phyloP scores from a whole-genome alignment of 1,140 invertebrate genomes.

The Lucilia sericata region DNA sequence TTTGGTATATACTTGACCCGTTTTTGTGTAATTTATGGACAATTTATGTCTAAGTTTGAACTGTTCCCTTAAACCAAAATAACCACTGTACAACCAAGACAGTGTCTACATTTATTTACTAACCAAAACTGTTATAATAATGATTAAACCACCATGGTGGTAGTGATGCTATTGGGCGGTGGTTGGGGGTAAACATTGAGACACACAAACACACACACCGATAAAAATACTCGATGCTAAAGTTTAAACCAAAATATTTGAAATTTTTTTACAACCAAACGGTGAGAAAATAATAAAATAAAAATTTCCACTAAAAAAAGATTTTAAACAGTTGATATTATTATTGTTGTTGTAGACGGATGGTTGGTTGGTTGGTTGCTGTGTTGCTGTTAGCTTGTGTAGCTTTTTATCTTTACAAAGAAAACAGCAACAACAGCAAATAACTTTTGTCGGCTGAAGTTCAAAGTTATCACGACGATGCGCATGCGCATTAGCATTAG shows the following conservation, averaged over 20 bases:
- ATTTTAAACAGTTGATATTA: not conserved
- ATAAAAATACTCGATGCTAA: not conserved
- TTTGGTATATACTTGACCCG: too few relatives aligned
- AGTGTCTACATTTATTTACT: not conserved
- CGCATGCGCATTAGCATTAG: conserved; percentile 38
- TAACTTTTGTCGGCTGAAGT: conserved; percentile 46
- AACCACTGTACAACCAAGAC: not conserved
- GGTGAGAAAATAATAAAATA: conserved; percentile 22
- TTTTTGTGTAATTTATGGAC: too few relatives aligned
- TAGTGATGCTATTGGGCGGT: not conserved
- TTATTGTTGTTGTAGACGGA: not conserved
- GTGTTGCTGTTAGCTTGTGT: too few relatives aligned
- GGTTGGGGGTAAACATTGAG: not conserved
- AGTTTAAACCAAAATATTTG: not conserved
- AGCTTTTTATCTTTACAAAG: not conserved
- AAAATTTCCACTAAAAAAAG: conserved; percentile 15
- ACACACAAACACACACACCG: not conserved
- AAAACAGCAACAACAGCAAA: not conserved
- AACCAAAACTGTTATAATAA: conserved; percentile 15
- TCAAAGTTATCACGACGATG: conserved; percentile 47
- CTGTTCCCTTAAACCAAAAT: not conserved
- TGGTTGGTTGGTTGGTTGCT: not conserved
- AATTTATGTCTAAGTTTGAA: too few relatives aligned
- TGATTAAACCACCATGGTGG: not conserved
- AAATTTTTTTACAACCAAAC: not conserved